A percentile compares a stretch with the other conserved stretches of the same genome.
phyloP scores from a whole-genome alignment of 2,888 invertebrate genomes.

The Diarsia dahlii region DNA sequence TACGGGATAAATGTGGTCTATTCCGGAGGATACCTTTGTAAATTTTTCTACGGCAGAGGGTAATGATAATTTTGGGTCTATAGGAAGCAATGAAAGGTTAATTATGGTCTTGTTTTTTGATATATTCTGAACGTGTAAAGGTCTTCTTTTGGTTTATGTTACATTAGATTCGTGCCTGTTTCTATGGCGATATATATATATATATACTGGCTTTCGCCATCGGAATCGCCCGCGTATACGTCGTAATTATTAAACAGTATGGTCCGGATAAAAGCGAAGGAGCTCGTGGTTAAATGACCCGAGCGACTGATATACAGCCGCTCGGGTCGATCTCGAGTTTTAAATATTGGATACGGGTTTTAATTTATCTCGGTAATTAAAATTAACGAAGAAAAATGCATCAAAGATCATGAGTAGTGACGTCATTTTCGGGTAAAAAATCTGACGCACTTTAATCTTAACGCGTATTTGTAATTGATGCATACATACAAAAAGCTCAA shows the following conservation, averaged over 20 bases:
- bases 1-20: constrained; percentile 58
- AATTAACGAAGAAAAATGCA: no score
- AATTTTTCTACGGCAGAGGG: constrained; percentile 58
- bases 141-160: neutral
- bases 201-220: neutral
- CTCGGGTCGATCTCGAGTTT: no score
- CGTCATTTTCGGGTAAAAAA: no score
- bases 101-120: constrained; percentile 38
- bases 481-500: no score
- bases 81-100: constrained; percentile 42
- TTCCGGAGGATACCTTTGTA: constrained; percentile 55
- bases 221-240: neutral
- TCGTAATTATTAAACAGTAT: neutral
- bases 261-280: neutral
- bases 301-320: no score
- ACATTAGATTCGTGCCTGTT: neutral
- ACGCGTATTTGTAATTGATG: no score
- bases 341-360: no score
- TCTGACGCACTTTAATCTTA: no score
- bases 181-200: neutral
- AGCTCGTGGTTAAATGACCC: no score
- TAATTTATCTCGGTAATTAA: no score
- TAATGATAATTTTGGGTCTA: constrained; percentile 48
- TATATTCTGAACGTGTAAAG: constrained; percentile 23
- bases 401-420: no score